These are phyloP conservation scores for Entomyzon cyanotis DNA, from an alignment of 2,113 vertebrate species.

Conservation along the genomic window DNA sequence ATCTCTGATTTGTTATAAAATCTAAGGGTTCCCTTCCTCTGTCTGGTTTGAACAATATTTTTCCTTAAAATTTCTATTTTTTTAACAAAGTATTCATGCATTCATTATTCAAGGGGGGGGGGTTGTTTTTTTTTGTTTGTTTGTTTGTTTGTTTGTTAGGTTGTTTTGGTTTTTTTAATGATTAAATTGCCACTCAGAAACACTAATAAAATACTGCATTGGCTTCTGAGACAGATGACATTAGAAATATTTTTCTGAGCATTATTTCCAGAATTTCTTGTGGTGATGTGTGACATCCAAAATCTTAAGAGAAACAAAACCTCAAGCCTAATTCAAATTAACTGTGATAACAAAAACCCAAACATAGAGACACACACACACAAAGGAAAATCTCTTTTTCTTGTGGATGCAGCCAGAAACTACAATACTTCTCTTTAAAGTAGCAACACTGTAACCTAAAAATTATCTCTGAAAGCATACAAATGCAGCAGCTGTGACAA, in stretches of 20 bases:
- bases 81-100: not conserved
- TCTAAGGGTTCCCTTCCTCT: accelerated
- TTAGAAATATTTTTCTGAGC: not conserved
- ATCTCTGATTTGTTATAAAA: not conserved
- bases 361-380: no score
- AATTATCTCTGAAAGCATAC: not conserved
- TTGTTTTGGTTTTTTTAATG: no score
- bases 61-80: not conserved
- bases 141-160: no score
- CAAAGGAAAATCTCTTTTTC: no score
- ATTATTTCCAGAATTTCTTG: not conserved
- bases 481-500: not conserved
- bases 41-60: not conserved
- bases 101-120: not conserved
- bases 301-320: not conserved
- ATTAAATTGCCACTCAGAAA: not conserved
- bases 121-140: accelerated
- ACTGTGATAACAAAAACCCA: not conserved
- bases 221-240: not conserved
- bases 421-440: not conserved
- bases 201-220: not conserved
- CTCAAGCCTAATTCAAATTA: accelerated
- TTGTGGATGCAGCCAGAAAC: not conserved
- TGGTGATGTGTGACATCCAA: not conserved
- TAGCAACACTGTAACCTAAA: not conserved